These are phyloP conservation scores for Lochmaea crataegi DNA, from an alignment of 2,888 invertebrate genomes.

Conservation along the genomic window DNA sequence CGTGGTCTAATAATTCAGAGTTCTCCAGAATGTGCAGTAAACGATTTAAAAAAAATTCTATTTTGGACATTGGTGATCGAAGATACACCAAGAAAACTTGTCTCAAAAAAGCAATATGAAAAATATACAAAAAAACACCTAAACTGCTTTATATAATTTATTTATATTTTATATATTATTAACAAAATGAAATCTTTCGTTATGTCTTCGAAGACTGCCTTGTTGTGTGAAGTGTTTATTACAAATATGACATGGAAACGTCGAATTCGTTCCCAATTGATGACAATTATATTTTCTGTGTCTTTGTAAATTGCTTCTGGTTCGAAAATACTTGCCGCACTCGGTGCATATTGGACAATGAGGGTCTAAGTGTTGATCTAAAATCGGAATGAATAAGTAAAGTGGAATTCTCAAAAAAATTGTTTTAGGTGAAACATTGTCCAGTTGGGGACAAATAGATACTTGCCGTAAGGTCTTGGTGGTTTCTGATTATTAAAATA, in stretches of 20 bases:
- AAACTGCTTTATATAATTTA: not conserved
- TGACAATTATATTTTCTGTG: constrained; percentile 62
- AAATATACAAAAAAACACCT: too few species aligned
- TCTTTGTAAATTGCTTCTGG: constrained; percentile 65
- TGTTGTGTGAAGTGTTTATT: constrained; percentile 32
- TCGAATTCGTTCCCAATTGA: not conserved
- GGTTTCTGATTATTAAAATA: too few species aligned
- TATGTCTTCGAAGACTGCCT: constrained; percentile 29
- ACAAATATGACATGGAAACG: constrained; percentile 27
- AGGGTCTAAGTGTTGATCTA: not conserved
- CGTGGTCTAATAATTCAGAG: too few species aligned
- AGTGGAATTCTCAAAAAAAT: too few species aligned
- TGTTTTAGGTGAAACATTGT: too few species aligned
- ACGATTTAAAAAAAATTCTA: too few species aligned
- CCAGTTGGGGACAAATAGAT: too few species aligned
- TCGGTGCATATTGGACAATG: constrained; percentile 26
- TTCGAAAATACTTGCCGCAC: constrained; percentile 53
- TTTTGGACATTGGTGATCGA: too few species aligned
- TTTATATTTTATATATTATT: not conserved
- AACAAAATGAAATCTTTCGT: constrained; percentile 24
- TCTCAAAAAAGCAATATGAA: too few species aligned
- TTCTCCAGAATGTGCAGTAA: too few species aligned
- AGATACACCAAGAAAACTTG: too few species aligned
- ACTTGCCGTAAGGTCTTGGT: too few species aligned
- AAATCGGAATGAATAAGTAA: not conserved